These are phyloP conservation scores for Pyrrhopygopsis socrates DNA, from an alignment of 2,888 invertebrate genomes.

Conservation along the genomic window DNA sequence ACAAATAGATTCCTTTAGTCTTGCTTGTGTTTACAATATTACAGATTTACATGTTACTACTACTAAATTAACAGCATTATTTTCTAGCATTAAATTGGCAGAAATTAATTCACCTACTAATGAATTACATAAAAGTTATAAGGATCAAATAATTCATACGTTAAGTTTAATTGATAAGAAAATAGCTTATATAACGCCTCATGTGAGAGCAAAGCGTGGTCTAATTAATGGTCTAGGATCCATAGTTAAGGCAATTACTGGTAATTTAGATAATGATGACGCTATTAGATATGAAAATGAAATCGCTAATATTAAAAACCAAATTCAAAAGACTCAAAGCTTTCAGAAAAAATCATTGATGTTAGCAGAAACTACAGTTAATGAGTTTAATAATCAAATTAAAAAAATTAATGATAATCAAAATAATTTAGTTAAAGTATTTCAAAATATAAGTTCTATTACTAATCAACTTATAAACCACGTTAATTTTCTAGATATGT, in stretches of 20 bases:
- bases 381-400: slow-evolving; percentile 19
- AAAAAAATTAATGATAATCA: slow-evolving; percentile 35
- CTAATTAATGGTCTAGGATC: slow-evolving; percentile 31
- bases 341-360: slow-evolving; percentile 12
- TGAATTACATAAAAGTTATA: not conserved
- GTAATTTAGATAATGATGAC: slow-evolving; percentile 27
- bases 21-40: slow-evolving; percentile 38
- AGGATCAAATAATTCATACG: slow-evolving; percentile 14
- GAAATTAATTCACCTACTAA: not conserved
- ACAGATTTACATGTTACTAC: slow-evolving; percentile 28
- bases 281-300: slow-evolving; percentile 26
- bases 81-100: not conserved
- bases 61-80: slow-evolving; percentile 1
- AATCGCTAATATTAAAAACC: slow-evolving; percentile 20
- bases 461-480: slow-evolving; percentile 13
- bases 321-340: not conserved
- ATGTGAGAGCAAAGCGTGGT: slow-evolving; percentile 3
- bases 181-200: slow-evolving; percentile 8
- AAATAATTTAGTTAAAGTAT: slow-evolving; percentile 8
- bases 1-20: slow-evolving; percentile 38
- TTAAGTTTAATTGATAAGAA: slow-evolving; percentile 24
- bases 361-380: slow-evolving; percentile 13
- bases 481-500: slow-evolving; percentile 17
- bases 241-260: slow-evolving; percentile 31
- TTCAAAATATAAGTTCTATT: slow-evolving; percentile 12